These are phyloP conservation scores for Ceyx margarethae DNA, from an alignment of 2,113 vertebrate genomes.

Conservation along the genomic window DNA sequence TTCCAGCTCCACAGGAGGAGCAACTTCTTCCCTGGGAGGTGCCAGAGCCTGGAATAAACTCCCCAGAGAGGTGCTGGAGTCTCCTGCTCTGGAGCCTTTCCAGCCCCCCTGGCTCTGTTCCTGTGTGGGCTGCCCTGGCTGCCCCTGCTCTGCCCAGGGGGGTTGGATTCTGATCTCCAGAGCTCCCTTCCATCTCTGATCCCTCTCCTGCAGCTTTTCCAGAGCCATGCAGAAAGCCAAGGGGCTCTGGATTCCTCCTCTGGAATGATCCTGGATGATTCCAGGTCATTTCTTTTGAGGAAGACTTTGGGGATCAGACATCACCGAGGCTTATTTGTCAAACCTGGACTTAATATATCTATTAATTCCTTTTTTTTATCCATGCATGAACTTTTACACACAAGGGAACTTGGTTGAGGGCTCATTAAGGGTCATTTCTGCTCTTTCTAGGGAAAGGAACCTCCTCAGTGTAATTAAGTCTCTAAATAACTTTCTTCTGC, in stretches of 20 bases:
- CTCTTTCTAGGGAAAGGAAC: neutral
- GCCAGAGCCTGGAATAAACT: no score
- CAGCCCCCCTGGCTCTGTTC: no score
- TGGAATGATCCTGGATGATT: neutral
- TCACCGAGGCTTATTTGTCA: neutral
- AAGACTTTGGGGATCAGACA: neutral
- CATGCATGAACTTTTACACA: neutral
- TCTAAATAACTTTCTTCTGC: neutral
- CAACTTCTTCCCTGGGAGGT: no score
- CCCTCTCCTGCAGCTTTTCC: conserved; percentile 78
- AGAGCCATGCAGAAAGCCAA: conserved; percentile 77
- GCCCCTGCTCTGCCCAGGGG: no score
- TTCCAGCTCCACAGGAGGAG: no score
- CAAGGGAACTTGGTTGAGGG: neutral
- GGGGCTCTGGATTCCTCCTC: conserved; percentile 71
- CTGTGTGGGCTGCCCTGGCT: no score
- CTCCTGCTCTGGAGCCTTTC: no score
- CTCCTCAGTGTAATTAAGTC: neutral
- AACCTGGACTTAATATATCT: neutral
- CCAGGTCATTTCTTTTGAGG: neutral
- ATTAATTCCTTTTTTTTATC: neutral
- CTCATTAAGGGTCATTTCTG: neutral
- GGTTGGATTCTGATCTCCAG: no score
- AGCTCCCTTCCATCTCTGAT: neutral
- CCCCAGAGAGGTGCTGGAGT: no score